These are phyloP conservation scores for Cyanocitta stelleri DNA, from an alignment of 2,113 vertebrate species.

Conservation along the genomic window DNA sequence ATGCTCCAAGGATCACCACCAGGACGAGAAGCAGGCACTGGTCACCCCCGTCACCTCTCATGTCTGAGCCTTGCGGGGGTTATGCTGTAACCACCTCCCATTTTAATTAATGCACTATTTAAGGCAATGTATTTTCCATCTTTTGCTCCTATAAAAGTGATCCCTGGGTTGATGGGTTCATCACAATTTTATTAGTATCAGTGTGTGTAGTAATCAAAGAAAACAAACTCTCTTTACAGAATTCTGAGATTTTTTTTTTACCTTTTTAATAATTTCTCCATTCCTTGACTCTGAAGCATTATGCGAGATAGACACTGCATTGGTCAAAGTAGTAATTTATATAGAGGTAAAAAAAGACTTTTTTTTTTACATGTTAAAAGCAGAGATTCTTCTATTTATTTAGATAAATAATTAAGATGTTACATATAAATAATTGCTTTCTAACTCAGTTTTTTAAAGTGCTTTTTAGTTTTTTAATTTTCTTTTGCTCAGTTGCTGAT, in stretches of 20 bases:
- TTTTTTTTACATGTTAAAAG: neutral
- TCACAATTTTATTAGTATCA: neutral
- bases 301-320: neutral
- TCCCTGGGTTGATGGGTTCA: neutral
- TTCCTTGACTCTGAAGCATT: neutral
- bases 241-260: neutral
- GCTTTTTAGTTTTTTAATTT: neutral
- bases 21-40: neutral
- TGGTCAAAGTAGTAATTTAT: neutral
- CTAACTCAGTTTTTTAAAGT: neutral
- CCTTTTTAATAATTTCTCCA: neutral
- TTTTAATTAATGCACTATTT: neutral
- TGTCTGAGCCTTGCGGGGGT: accelerated
- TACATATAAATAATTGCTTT: neutral
- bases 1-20: accelerated
- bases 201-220: neutral
- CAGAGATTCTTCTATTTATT: neutral
- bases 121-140: neutral
- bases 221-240: neutral
- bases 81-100: neutral
- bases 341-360: neutral
- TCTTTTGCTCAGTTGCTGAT: neutral
- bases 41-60: accelerated
- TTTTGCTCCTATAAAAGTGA: neutral
- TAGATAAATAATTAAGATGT: neutral